Conservation (phyloP, 1,140 invertebrate genomes). For the Solenopsis fugax region DNA sequence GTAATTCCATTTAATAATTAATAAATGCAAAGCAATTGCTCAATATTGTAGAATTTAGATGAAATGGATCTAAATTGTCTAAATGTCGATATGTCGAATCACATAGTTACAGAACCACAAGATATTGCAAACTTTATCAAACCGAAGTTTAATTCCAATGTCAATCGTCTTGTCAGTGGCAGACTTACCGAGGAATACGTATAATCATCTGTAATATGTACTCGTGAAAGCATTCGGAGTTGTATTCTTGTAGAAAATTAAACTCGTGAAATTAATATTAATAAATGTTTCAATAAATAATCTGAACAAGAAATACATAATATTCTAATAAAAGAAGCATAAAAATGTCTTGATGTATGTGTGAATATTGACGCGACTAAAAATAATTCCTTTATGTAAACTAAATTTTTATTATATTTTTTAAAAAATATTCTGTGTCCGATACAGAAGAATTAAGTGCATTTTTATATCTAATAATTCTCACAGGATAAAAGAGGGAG, state of each 20-base stretch:
- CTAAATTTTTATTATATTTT: background rate
- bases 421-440: background rate
- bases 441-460: background rate
- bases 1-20: background rate
- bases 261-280: background rate
- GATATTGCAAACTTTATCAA: slow-evolving; percentile 39
- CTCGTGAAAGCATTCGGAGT: background rate
- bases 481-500: background rate
- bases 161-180: slow-evolving; percentile 49
- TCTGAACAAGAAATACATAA: background rate
- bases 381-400: background rate
- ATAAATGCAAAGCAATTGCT: slow-evolving; percentile 1
- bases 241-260: background rate
- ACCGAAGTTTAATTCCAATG: slow-evolving; percentile 49
- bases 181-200: slow-evolving; percentile 23
- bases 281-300: background rate
- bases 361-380: background rate
- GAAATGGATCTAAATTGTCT: background rate
- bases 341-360: background rate
- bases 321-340: background rate
- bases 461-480: background rate
- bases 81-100: slow-evolving; percentile 49
- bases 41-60: background rate
- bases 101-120: slow-evolving; percentile 21
- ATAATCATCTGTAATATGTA: background rate